Evolutionary conservation across 37 sponge, comb jelly and placozoan genomes (phyloP).

Genomic region (Crambe crambe): DNA sequence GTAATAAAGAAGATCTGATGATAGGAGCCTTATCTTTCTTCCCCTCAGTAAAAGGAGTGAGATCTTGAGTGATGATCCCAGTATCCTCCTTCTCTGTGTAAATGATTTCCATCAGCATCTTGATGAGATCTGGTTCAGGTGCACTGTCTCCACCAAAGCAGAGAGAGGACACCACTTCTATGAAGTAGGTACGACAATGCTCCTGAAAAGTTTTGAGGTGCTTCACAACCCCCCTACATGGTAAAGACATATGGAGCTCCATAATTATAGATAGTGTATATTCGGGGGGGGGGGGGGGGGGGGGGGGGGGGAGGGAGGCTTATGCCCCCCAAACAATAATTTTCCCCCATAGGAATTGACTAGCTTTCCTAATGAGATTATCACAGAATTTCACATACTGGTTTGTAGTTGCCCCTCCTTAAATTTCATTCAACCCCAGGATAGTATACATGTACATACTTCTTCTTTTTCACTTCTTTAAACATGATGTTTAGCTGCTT

Average conservation of each 20-base stretch:
- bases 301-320: too few species aligned
- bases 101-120: conserved; percentile 57
- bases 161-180: conserved; percentile 74
- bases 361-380: too few species aligned
- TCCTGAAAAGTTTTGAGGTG: neutral
- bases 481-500: conserved; percentile 19
- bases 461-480: conserved; percentile 23
- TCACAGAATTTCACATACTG: too few species aligned
- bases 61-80: conserved; percentile 28
- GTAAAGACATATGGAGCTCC: too few species aligned
- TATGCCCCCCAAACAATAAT: too few species aligned
- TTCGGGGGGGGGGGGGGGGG: too few species aligned
- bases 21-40: conserved; percentile 51
- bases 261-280: too few species aligned
- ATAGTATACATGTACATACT: too few species aligned
- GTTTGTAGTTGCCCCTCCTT: too few species aligned
- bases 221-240: neutral
- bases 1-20: conserved; percentile 71
- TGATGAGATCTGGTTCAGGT: conserved; percentile 64
- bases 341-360: too few species aligned
- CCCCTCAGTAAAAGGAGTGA: conserved; percentile 51
- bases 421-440: too few species aligned
- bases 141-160: conserved; percentile 65
- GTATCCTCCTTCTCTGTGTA: conserved; percentile 23
- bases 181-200: conserved; percentile 56